phyloP scores from a whole-genome alignment of 2,888 invertebrate genomes.

The Agonopterix heracliana region DNA sequence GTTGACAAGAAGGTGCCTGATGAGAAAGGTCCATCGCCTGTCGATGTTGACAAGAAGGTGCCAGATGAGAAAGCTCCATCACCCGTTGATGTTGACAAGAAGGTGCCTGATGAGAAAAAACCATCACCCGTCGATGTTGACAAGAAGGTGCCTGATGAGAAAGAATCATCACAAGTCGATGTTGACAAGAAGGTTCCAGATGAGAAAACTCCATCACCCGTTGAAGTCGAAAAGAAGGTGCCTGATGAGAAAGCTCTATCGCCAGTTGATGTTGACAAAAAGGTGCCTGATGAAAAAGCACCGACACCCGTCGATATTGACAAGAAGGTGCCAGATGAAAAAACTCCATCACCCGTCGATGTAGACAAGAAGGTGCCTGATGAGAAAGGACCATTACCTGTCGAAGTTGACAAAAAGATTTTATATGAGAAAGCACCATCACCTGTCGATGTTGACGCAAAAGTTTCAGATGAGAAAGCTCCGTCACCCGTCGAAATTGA shows the following conservation, averaged over 20 bases:
- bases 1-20: background rate
- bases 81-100: background rate
- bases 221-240: too few relatives aligned
- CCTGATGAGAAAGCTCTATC: conserved; percentile 6
- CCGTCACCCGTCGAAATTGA: background rate
- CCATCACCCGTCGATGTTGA: background rate
- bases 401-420: too few relatives aligned
- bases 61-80: too few relatives aligned
- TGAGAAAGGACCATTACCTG: background rate
- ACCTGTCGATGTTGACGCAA: background rate
- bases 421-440: background rate
- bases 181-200: too few relatives aligned
- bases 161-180: too few relatives aligned
- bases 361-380: background rate
- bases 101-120: background rate
- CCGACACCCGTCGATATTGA: background rate
- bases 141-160: too few relatives aligned
- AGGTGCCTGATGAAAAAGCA: background rate
- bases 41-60: too few relatives aligned
- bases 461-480: too few relatives aligned
- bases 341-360: background rate
- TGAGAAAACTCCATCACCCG: too few relatives aligned
- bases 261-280: background rate
- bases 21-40: background rate
- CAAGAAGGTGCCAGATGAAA: background rate